Conservation (phyloP, 2,888 invertebrate genomes). For the Odontomyia ornata region DNA sequence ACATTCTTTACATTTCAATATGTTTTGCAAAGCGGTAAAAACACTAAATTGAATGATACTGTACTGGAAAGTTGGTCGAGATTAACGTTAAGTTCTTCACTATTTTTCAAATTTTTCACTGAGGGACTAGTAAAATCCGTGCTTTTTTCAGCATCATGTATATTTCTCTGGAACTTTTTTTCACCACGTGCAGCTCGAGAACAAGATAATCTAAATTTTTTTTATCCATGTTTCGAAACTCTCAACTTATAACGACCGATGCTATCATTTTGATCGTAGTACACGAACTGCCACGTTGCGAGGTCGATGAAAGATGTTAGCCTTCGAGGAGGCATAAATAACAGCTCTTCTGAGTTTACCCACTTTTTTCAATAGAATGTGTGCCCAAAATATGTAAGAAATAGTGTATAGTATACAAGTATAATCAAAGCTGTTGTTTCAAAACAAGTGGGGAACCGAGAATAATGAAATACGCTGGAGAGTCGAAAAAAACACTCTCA, state of each 20-base stretch:
- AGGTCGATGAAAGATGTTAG: not conserved
- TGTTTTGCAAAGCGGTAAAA: constrained; percentile 24
- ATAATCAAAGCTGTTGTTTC: not conserved
- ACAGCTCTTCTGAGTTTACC: not conserved
- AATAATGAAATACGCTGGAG: too few species aligned
- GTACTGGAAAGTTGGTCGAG: constrained; percentile 18
- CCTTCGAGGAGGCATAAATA: not conserved
- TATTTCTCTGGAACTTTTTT: constrained; percentile 24
- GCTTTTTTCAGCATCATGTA: not conserved
- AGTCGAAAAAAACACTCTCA: too few species aligned
- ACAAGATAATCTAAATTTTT: not conserved
- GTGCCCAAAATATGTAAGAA: not conserved
- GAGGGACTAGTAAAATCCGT: constrained; percentile 36
- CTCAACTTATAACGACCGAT: constrained; percentile 4
- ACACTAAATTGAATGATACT: constrained; percentile 29
- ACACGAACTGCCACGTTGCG: constrained; percentile 9
- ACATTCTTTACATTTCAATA: constrained; percentile 23
- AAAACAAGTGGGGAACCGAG: too few species aligned
- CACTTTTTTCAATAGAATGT: not conserved
- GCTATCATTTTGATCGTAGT: not conserved
- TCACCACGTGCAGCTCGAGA: not conserved
- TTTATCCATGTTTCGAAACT: constrained; percentile 22
- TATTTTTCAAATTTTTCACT: constrained; percentile 22
- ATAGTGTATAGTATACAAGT: not conserved
- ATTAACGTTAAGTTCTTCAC: constrained; percentile 12